Evolutionary conservation across 2,113 vertebrate species (phyloP), one percentile per base, ranked within the genome.

Genomic region (Anser cygnoides): DNA sequence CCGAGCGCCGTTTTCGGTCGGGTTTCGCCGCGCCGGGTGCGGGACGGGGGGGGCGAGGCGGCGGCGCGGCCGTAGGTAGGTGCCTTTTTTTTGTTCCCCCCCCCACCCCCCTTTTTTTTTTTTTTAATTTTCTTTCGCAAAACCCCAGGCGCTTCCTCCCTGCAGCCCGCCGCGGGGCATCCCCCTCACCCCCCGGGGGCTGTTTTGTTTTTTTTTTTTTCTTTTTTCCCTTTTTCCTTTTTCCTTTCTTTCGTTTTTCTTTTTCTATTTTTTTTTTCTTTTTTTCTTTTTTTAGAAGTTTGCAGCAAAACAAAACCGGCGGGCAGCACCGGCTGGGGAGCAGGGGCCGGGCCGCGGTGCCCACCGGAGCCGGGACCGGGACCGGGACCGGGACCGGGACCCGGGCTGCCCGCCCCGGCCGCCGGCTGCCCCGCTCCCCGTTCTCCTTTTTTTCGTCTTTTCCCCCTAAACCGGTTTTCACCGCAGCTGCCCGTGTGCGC

Each of bases 401-500:
- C 29, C 43, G 50, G 50, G 23, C 29, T 3, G n/a, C 9, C 15
- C n/a, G 22, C 72, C 83, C 80, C 46, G 16, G 3, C 63, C 41
- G 54, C 41, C 35, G 44, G 52, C 39, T 91, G n/a, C 84, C 80
- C 20, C 23, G 25, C 74, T 90, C 78, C 41, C 52, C 21, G 26
- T 52, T 78, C 57, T 70, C 61, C 13, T 23, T 22, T n/a, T 65
- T 44, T 29, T 67, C n/a, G 12, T 31, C 4, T 23, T 52, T 54
- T 33, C 31, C 49, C 46, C 70, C 74, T 50, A 52, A 87, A 75
- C 35, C 39, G 35, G 26, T 73, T 87, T 95, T 80, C 89, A 31
- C 31, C 43, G 79, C 92, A 88, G 95, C 93, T 88, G 92, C 77
- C 82, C 67, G 58, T 11, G 71, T 87, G 82, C 52, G 94, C 61